Percentiles rank a stretch among this genome's conserved stretches.
Evolutionary conservation across 1,140 invertebrate species (phyloP).

Genomic region (Megathymus violae): DNA sequence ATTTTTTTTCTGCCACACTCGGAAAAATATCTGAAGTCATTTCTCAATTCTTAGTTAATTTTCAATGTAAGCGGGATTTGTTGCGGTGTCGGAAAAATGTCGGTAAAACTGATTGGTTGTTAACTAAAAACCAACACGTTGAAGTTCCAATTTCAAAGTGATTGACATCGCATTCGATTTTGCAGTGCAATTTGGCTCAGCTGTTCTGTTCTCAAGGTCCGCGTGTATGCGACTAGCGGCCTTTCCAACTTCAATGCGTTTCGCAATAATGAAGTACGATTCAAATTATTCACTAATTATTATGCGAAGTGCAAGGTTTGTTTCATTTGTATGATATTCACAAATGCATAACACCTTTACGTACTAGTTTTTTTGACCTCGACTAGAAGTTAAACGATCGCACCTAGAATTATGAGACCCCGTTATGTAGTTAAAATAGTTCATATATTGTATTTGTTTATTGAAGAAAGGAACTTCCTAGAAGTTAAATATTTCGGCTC

Average conservation of each 20-base stretch:
- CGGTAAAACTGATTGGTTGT: background rate
- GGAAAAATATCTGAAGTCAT: no score
- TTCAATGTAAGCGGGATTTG: no score
- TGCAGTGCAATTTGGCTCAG: constrained; percentile 39
- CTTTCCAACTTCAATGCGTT: constrained; percentile 39
- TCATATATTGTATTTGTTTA: no score
- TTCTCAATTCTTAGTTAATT: no score
- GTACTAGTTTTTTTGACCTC: background rate
- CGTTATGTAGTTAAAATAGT: no score
- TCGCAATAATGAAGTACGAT: background rate
- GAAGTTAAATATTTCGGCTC: no score
- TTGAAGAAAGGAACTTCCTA: no score
- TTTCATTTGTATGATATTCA: constrained; percentile 1
- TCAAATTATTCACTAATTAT: constrained; percentile 7
- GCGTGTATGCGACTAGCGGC: constrained; percentile 37
- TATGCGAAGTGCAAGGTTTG: constrained; percentile 19
- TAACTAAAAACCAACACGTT: background rate
- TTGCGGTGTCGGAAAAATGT: no score
- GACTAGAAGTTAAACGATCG: background rate
- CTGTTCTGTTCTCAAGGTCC: constrained; percentile 50
- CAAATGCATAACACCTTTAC: background rate
- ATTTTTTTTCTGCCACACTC: no score
- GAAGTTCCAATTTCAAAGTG: background rate
- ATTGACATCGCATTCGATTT: constrained; percentile 21
- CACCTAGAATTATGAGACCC: no score